These are phyloP conservation scores for Netelia melanura DNA, from an alignment of 2,888 invertebrate genomes.

Conservation along the genomic window DNA sequence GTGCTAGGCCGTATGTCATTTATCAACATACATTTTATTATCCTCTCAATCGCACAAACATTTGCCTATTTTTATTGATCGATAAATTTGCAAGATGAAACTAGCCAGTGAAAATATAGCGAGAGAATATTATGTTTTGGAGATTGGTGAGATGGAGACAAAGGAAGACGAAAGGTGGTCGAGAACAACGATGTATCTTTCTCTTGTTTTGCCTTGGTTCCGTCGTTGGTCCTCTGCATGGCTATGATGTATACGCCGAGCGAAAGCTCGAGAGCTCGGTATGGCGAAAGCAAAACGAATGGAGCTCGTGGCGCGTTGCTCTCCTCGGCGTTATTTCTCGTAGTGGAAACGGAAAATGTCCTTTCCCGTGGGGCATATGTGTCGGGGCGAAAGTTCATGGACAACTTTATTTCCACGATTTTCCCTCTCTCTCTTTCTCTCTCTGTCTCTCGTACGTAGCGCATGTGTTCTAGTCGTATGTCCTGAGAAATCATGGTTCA, in stretches of 20 bases:
- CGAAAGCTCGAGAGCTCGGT: neutral
- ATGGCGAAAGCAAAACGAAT: slow-evolving; percentile 67
- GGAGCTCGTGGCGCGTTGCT: slow-evolving; percentile 26
- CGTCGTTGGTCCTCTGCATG: too few relatives aligned
- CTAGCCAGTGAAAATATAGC: too few relatives aligned
- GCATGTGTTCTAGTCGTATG: slow-evolving; percentile 9
- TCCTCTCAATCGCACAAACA: too few relatives aligned
- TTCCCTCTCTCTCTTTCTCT: slow-evolving; percentile 3
- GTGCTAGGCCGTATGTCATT: too few relatives aligned
- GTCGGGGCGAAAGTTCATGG: slow-evolving; percentile 65
- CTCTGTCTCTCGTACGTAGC: neutral
- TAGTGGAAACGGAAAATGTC: slow-evolving; percentile 62
- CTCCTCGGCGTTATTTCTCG: slow-evolving; percentile 61
- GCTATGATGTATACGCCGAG: neutral
- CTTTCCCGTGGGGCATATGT: slow-evolving; percentile 57
- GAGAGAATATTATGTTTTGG: too few relatives aligned
- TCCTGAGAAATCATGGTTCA: neutral
- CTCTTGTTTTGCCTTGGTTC: too few relatives aligned
- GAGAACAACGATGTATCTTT: too few relatives aligned
- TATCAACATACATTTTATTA: too few relatives aligned
- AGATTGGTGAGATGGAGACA: too few relatives aligned
- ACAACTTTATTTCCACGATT: slow-evolving; percentile 49
- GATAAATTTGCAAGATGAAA: too few relatives aligned
- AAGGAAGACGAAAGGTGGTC: too few relatives aligned
- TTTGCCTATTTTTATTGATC: too few relatives aligned